Evolutionary conservation across 2,797 vertebrate species (phyloP).

Genomic region (Austrolebias charrua): DNA sequence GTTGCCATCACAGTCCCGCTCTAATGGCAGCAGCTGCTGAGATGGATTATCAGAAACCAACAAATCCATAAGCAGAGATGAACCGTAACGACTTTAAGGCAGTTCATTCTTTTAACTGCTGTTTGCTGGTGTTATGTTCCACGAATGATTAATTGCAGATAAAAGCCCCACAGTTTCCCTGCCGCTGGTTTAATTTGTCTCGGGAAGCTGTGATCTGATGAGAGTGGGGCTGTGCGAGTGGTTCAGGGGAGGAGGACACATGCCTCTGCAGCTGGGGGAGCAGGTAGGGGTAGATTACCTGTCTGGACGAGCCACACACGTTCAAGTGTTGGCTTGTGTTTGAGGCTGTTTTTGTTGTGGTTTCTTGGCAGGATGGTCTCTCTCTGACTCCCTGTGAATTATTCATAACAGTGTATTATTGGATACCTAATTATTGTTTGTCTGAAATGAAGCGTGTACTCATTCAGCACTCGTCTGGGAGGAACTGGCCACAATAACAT

Average conservation of each 20-base stretch:
- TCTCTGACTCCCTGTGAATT: slow-evolving; percentile 65
- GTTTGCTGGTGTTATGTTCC: slow-evolving; percentile 46
- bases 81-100: slow-evolving; percentile 52
- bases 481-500: slow-evolving; percentile 49
- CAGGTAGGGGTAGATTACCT: slow-evolving; percentile 43
- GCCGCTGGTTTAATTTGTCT: slow-evolving; percentile 56
- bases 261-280: slow-evolving; percentile 31
- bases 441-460: slow-evolving; percentile 71
- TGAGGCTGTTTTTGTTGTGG: slow-evolving; percentile 36
- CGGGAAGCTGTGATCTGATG: slow-evolving; percentile 63
- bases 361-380: slow-evolving; percentile 49
- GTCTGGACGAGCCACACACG: slow-evolving; percentile 15
- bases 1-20: slow-evolving; percentile 61
- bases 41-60: slow-evolving; percentile 51
- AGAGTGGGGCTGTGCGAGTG: slow-evolving; percentile 1
- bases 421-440: slow-evolving; percentile 68
- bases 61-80: slow-evolving; percentile 62
- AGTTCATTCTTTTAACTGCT: slow-evolving; percentile 50
- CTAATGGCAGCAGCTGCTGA: slow-evolving; percentile 25
- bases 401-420: slow-evolving; percentile 66
- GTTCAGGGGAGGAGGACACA: slow-evolving; percentile 32
- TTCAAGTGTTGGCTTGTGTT: slow-evolving; percentile 38
- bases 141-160: slow-evolving; percentile 60
- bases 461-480: slow-evolving; percentile 40
- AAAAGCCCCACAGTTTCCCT: slow-evolving; percentile 52